phyloP scores from a whole-genome alignment of 2,797 vertebrate genomes.

The Gephyroberyx darwinii region DNA sequence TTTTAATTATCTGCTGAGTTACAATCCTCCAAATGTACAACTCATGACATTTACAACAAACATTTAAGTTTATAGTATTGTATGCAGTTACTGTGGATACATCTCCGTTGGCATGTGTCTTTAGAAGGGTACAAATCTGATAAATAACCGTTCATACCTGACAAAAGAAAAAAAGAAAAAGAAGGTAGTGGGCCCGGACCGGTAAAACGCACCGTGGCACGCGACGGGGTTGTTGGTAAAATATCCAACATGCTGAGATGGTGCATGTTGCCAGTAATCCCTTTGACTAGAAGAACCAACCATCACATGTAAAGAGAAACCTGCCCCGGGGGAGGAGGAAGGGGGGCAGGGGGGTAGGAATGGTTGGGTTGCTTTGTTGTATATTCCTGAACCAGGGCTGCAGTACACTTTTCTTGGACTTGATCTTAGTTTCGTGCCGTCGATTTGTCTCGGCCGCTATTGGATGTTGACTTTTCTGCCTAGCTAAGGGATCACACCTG shows the following conservation, averaged over 20 bases:
- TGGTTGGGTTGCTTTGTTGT: slow-evolving; percentile 1
- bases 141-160: slow-evolving; percentile 82
- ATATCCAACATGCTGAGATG: slow-evolving; percentile 62
- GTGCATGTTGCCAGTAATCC: slow-evolving; percentile 46
- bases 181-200: slow-evolving; percentile 44
- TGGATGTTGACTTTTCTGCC: too few species aligned
- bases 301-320: slow-evolving; percentile 15
- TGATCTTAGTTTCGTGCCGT: too few species aligned
- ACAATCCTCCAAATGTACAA: slow-evolving; percentile 86
- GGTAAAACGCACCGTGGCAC: slow-evolving; percentile 40
- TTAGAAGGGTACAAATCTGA: slow-evolving; percentile 78
- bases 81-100: slow-evolving; percentile 80
- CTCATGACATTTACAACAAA: slow-evolving; percentile 86
- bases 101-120: slow-evolving; percentile 76
- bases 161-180: slow-evolving; percentile 46
- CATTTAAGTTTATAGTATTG: slow-evolving; percentile 81
- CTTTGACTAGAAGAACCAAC: slow-evolving; percentile 32
- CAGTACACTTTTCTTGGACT: too few species aligned
- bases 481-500: neutral
- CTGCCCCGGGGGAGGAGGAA: slow-evolving; percentile 32
- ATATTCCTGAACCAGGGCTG: neutral
- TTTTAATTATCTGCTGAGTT: slow-evolving; percentile 82
- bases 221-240: slow-evolving; percentile 35
- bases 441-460: too few species aligned
- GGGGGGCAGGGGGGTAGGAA: neutral